Evolutionary conservation across 2,113 vertebrate species (phyloP).

Genomic region (Amblyopsis rosae): DNA sequence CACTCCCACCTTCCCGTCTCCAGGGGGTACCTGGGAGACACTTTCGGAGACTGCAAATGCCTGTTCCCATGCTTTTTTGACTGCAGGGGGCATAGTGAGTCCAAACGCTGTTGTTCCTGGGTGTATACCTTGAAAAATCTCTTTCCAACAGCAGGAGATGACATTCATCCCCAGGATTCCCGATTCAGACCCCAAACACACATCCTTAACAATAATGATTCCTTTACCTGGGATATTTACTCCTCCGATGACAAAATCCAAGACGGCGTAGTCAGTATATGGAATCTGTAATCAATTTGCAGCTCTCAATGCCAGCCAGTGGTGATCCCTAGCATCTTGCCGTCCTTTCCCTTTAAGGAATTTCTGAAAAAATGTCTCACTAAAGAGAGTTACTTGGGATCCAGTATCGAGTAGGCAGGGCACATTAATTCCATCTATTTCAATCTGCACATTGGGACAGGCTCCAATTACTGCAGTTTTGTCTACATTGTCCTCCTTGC

Average conservation of each 20-base stretch:
- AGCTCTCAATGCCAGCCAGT: slow-evolving; percentile 4
- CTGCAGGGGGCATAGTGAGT: background rate
- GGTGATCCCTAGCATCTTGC: background rate
- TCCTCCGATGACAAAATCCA: slow-evolving; percentile 1
- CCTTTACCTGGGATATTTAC: background rate
- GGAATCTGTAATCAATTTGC: slow-evolving; percentile 13
- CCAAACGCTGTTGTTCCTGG: background rate
- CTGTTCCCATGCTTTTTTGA: background rate
- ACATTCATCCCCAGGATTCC: slow-evolving; percentile 16
- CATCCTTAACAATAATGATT: slow-evolving; percentile 5
- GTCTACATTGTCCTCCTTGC: no score
- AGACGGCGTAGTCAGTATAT: background rate
- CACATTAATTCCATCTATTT: no score
- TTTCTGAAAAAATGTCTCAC: background rate
- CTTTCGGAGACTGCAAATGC: slow-evolving; percentile 1
- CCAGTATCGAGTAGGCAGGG: slow-evolving; percentile 10
- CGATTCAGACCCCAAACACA: background rate
- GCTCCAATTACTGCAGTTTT: no score
- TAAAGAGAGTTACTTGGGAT: slow-evolving; percentile 13
- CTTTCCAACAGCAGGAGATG: background rate
- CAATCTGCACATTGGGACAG: no score
- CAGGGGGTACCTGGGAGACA: no score
- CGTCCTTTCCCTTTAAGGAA: background rate
- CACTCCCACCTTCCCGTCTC: background rate
- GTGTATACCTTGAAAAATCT: background rate